phyloP scores from a whole-genome alignment of 2,797 vertebrate genomes.

The Gallinago solitaria region DNA sequence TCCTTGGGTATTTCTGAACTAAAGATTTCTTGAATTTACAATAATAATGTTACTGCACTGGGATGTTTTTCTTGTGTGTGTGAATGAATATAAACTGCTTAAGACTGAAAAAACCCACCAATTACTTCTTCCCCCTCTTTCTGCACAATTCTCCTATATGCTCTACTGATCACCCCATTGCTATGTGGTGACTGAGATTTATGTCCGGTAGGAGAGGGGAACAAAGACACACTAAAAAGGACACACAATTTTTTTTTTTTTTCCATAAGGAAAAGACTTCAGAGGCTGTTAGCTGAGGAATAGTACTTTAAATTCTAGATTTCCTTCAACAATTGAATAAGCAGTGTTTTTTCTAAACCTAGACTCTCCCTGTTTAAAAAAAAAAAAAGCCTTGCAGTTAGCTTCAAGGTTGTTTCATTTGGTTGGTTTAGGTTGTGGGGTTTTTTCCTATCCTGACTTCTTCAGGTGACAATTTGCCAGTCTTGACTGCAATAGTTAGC shows the following conservation, averaged over 20 bases:
- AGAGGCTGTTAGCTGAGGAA: not conserved
- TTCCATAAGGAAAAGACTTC: not conserved
- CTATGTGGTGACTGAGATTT: not conserved
- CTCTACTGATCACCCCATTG: not conserved
- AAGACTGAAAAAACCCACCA: not conserved
- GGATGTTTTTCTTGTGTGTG: not conserved
- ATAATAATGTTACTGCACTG: not conserved
- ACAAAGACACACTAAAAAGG: not conserved
- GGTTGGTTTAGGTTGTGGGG: accelerated
- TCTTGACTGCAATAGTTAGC: not conserved
- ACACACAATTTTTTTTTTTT: not conserved
- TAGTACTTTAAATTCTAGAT: not conserved
- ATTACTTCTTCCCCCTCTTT: not conserved
- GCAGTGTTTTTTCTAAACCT: not conserved
- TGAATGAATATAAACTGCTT: not conserved
- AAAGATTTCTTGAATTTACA: not conserved
- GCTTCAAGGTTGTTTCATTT: not conserved
- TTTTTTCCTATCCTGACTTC: not conserved
- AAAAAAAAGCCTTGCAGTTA: not conserved
- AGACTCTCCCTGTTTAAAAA: not conserved
- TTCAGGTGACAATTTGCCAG: not conserved
- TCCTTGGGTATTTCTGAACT: not conserved
- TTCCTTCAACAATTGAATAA: not conserved
- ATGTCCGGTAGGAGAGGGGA: not conserved
- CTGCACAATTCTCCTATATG: not conserved